A percentile compares a stretch with the other conserved stretches of the same genome.
Evolutionary conservation across 2,888 invertebrate genomes (phyloP).

Genomic region (Agelastica alni): DNA sequence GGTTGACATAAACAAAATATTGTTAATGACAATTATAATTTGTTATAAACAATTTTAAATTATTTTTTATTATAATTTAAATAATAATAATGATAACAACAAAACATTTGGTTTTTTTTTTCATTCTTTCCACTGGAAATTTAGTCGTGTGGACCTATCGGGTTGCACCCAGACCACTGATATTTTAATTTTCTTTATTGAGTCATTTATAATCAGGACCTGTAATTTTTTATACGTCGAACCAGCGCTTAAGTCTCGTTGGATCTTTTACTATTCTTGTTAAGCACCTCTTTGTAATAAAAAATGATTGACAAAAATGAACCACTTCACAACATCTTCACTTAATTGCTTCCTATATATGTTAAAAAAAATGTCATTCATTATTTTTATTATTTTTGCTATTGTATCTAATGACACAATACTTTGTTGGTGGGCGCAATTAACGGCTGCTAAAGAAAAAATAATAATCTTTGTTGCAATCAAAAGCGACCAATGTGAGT

Average conservation of each 20-base stretch:
- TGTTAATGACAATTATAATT: too few relatives aligned
- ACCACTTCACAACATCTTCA: not conserved
- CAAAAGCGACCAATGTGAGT: not conserved
- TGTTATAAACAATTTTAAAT: too few relatives aligned
- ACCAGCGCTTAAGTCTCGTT: not conserved
- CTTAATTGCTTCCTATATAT: constrained; percentile 5
- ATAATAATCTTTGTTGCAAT: not conserved
- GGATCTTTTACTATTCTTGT: not conserved
- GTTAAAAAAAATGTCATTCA: not conserved
- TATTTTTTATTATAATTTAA: too few relatives aligned
- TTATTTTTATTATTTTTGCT: not conserved
- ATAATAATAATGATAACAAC: too few relatives aligned
- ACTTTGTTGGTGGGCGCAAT: constrained; percentile 7
- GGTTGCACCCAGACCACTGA: too few relatives aligned
- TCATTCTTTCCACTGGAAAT: too few relatives aligned
- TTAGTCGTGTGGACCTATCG: too few relatives aligned
- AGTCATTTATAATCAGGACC: too few relatives aligned
- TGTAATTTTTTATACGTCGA: too few relatives aligned
- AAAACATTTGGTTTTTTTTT: too few relatives aligned
- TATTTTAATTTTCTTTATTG: too few relatives aligned
- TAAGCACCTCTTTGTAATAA: not conserved
- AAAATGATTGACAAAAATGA: constrained; percentile 3
- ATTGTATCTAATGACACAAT: constrained; percentile 5
- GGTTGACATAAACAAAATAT: too few relatives aligned
- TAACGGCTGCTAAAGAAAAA: constrained; percentile 1